Percentiles rank a stretch among this genome's conserved stretches.
phyloP scores from a whole-genome alignment of 1,140 invertebrate species.

The Caenorhabditis brenneri region DNA sequence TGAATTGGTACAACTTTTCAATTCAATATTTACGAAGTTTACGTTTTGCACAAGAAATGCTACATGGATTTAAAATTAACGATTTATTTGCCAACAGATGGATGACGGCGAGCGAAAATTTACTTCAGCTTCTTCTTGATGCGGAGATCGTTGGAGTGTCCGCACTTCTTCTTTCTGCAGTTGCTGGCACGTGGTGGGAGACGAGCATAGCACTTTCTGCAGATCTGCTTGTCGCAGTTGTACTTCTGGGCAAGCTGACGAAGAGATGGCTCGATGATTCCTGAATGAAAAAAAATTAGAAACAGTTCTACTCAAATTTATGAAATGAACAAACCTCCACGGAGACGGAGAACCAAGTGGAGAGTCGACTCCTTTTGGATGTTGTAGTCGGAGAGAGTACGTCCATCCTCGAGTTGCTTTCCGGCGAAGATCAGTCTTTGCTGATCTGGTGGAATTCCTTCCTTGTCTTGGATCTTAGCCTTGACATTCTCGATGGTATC shows the following conservation, averaged over 20 bases:
- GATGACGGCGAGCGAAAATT: constrained; percentile 54
- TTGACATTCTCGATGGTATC: constrained; percentile 75
- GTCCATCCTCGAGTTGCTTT: constrained; percentile 77
- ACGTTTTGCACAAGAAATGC: not conserved
- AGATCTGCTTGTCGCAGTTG: constrained; percentile 99
- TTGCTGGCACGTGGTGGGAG: constrained; percentile 96
- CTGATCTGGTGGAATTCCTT: constrained; percentile 74
- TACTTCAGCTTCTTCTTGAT: constrained; percentile 99
- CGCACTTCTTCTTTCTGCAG: constrained; percentile 81
- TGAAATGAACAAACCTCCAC: constrained; percentile 74
- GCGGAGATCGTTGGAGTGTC: constrained; percentile 97
- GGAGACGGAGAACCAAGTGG: constrained; percentile 77
- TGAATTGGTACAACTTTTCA: not conserved
- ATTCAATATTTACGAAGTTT: constrained; percentile 31
- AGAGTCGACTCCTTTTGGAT: constrained; percentile 78
- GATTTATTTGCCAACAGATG: constrained; percentile 25
- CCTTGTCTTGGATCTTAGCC: constrained; percentile 75
- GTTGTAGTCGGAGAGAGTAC: constrained; percentile 79
- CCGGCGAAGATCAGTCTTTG: constrained; percentile 75
- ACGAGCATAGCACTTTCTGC: constrained; percentile 97
- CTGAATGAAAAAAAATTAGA: constrained; percentile 9
- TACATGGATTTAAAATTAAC: constrained; percentile 29
- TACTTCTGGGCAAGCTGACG: constrained; percentile 95
- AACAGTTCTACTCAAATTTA: not conserved
- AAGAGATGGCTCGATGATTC: constrained; percentile 96